Evolutionary conservation across 2,797 vertebrate genomes (phyloP).

Genomic region (Chrysocyon brachyurus): DNA sequence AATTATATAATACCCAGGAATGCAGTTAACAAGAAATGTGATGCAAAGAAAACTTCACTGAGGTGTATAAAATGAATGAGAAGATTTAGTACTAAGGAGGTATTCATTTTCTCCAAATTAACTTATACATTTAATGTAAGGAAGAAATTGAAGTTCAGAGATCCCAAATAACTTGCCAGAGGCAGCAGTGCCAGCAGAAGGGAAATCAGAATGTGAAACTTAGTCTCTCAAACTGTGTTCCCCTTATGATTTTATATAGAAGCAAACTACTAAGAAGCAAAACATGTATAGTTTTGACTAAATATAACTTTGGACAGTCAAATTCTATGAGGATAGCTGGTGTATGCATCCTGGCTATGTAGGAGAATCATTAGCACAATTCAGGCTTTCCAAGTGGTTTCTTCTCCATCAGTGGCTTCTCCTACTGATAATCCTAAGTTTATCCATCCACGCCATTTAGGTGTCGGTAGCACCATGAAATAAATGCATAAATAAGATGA

Average conservation of each 20-base stretch:
- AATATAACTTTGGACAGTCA: neutral
- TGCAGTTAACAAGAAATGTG: neutral
- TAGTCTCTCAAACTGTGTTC: neutral
- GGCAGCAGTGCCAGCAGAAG: neutral
- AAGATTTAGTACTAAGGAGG: neutral
- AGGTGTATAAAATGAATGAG: neutral
- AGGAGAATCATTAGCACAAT: neutral
- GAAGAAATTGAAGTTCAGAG: neutral
- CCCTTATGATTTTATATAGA: neutral
- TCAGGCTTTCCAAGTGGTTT: neutral
- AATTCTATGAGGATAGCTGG: neutral
- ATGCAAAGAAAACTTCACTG: neutral
- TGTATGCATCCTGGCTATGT: neutral
- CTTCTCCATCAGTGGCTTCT: neutral
- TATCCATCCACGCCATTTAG: no score
- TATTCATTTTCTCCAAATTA: slow-evolving; percentile 9
- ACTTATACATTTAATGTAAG: neutral
- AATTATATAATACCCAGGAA: slow-evolving; percentile 3
- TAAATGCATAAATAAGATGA: neutral
- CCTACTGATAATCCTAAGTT: neutral
- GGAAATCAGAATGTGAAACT: neutral
- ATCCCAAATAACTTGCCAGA: neutral
- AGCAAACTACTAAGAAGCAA: neutral
- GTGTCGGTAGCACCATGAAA: neutral
- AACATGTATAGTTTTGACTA: neutral